Evolutionary conservation across 2,113 vertebrate genomes (phyloP).

Genomic region (Austrofundulus limnaeus): DNA sequence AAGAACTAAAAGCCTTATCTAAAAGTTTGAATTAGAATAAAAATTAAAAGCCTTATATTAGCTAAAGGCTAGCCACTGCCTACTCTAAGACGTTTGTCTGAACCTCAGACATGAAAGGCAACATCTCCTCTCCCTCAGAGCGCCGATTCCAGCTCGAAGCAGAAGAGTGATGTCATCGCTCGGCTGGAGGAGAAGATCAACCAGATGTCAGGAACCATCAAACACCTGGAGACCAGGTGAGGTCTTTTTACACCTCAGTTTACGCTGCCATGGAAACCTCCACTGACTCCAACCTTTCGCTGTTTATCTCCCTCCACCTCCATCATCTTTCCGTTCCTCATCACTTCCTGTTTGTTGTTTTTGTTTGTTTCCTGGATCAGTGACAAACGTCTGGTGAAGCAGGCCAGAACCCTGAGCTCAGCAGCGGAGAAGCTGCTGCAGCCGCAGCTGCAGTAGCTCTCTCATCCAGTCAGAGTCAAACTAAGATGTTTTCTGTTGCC

Average conservation of each 20-base stretch:
- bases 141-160: slow-evolving; percentile 87
- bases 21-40: no score
- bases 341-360: slow-evolving; percentile 22
- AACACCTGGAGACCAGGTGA: slow-evolving; percentile 96
- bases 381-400: slow-evolving; percentile 97
- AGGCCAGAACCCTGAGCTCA: slow-evolving; percentile 94
- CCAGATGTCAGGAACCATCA: slow-evolving; percentile 95
- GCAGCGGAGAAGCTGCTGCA: slow-evolving; percentile 92
- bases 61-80: no score
- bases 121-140: slow-evolving; percentile 70
- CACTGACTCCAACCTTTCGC: slow-evolving; percentile 14
- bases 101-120: no score
- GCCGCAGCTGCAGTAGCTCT: slow-evolving; percentile 82
- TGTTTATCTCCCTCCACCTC: slow-evolving; percentile 47
- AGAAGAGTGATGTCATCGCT: slow-evolving; percentile 91
- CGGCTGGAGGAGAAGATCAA: slow-evolving; percentile 95
- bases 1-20: no score
- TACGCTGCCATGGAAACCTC: background rate
- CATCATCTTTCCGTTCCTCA: slow-evolving; percentile 16
- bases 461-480: slow-evolving; percentile 53
- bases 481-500: slow-evolving; percentile 65
- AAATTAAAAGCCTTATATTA: no score
- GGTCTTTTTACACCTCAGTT: background rate
- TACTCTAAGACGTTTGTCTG: no score
- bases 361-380: no score